Evolutionary conservation across 2,797 vertebrate genomes (phyloP).

Genomic region (Thalassophryne amazonica): DNA sequence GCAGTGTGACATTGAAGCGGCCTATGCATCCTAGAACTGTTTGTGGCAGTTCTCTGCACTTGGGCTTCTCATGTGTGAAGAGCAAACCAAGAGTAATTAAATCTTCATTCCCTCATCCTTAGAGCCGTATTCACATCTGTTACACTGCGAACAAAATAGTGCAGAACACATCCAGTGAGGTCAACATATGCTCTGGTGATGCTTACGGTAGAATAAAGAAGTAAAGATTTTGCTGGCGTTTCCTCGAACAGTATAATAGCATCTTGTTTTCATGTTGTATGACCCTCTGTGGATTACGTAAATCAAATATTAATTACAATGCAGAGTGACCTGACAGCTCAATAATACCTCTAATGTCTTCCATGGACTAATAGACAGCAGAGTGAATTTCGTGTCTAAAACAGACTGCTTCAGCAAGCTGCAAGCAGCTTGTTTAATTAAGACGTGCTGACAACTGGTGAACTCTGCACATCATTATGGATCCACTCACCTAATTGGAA

Average conservation of each 20-base stretch:
- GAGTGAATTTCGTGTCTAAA: conserved; percentile 73
- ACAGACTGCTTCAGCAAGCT: conserved; percentile 77
- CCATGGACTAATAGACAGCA: conserved; percentile 63
- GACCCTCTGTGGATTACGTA: conserved; percentile 45
- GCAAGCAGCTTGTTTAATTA: conserved; percentile 83
- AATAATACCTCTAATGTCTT: conserved; percentile 79
- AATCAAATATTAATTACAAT: conserved; percentile 79
- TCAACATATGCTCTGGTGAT: conserved; percentile 36
- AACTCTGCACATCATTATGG: conserved; percentile 77
- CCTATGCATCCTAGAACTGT: conserved; percentile 22
- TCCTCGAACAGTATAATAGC: conserved; percentile 20
- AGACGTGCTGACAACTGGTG: conserved; percentile 76
- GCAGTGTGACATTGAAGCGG: conserved; percentile 18
- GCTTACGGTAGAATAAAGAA: conserved; percentile 17
- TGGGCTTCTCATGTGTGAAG: conserved; percentile 48
- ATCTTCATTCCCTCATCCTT: conserved; percentile 47
- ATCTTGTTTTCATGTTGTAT: conserved; percentile 48
- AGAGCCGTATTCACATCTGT: conserved; percentile 41
- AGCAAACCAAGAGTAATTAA: conserved; percentile 72
- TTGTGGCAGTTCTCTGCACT: conserved; percentile 42
- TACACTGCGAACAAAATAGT: conserved; percentile 55
- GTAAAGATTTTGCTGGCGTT: conserved; percentile 14
- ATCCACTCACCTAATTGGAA: conserved; percentile 81
- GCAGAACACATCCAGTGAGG: conserved; percentile 58
- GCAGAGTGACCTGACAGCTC: conserved; percentile 83